Evolutionary conservation across 2,888 invertebrate genomes (phyloP), one percentile per base, ranked within the genome.

Genomic region (Suillia variegata): DNA sequence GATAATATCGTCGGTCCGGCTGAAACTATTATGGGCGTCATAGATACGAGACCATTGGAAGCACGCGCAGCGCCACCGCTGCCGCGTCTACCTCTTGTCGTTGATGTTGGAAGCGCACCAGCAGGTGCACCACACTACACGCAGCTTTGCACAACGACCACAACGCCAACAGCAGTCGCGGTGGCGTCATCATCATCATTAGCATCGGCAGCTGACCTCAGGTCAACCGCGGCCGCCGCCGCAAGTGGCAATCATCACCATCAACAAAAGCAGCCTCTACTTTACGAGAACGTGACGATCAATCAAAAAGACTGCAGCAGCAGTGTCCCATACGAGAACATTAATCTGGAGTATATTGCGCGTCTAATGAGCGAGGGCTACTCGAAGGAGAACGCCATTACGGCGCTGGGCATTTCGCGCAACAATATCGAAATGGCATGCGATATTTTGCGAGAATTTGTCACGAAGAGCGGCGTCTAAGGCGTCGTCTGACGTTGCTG

Each of bases 341-440:
- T 95, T 49, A 94, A 94, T 80, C 88, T 94, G 84, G 94, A 94
- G 79, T 92, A 95, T 82, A 94, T 97, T 62, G 90, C 93, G 18
- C 89, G 91, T 65, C 84, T 97, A 62, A 93, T 95, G 50, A 89
- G 88, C 58, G 95, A 96, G 74, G 97, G 96, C 0, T 96, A 94
- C 78, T 89, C 94, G 1, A 91, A 93, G 74, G 93, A 95, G 76
- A 92, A 93, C 51, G 96, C 96, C 2, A 92, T 96, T 52, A 87
- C 95, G 68, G 96, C 96, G 3, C 85, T 97, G 69, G 93, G 94
- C 62, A 96, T 97, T 73, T 93, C 96, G 1, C 86, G 94, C 61
- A 97, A 96, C 83, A 94, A 97, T 82, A 86, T 96, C 56, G 93
- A 93, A 80, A 96, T 97, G 96, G 96, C 96, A 50, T 92, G 96